Base-by-base conservation (phyloP, 2,797 vertebrate species). In the Gymnoscopelus microlampas region DNA sequence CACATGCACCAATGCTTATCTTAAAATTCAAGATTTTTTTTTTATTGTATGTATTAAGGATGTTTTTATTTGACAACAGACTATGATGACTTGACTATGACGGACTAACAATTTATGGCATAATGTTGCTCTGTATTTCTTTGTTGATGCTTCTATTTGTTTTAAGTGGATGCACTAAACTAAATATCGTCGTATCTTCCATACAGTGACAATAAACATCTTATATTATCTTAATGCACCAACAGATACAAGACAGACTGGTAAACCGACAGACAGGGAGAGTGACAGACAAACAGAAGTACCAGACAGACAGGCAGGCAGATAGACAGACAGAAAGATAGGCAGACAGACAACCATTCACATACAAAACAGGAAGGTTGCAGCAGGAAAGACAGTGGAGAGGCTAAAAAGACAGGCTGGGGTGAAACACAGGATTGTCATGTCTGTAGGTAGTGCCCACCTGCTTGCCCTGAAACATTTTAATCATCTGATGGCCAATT, bases 401-500 rank as follows among this genome's bases (percentile, higher is more conserved):
- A 12, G 5, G 55, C 19, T 13, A 24, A 29, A 44, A 44, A 44
- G 39, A 44, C 39, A 9, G 39, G 14, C 2, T 14, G 54, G 55
- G 68, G 48, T 10, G n/a, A 77, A 63, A 65, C 50, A 70, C 66
- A 53, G 61, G 39, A 64, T 62, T 44, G 70, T 70, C 78, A 19
- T 78, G 70, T 76, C 78, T 82, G 87, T 50, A 75, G 78, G 84
- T 80, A 80, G 83, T 57, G 48, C 78, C 80, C 83, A 82, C 80
- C 86, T 88, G 86, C 87, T 87, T 86, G 78, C 70, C 50, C 67
- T 47, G 66, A 89, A 89, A 86, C 78, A 81, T 87, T 91, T 83
- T 86, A 85, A 91, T 91, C 87, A 87, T 87, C 83, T 83, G 87
- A 88, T 48, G 89, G 85, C 85, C 87, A 91, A 90, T 89, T 88